Percentiles rank a stretch among this genome's conserved stretches.
Conservation (phyloP, 2,113 vertebrate genomes). For the Procavia capensis region DNA sequence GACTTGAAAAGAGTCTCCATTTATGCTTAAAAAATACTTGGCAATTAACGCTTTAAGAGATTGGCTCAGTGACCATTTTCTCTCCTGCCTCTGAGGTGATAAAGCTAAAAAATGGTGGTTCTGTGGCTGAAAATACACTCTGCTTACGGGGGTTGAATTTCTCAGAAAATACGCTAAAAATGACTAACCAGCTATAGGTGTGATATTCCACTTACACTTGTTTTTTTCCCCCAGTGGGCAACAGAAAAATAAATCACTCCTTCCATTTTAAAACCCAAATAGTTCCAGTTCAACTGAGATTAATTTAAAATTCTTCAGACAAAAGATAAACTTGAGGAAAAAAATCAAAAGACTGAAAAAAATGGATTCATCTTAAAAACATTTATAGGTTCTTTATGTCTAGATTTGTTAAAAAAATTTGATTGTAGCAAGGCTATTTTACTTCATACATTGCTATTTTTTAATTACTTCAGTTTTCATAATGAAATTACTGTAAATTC, state of each 20-base stretch:
- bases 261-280: constrained; percentile 53
- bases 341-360: constrained; percentile 42
- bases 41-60: constrained; percentile 50
- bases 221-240: constrained; percentile 27
- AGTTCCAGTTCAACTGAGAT: constrained; percentile 56
- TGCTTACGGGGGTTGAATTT: neutral
- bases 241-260: constrained; percentile 55
- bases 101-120: neutral
- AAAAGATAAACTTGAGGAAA: constrained; percentile 59
- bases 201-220: constrained; percentile 12
- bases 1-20: neutral
- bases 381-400: neutral
- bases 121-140: neutral
- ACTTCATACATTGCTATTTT: neutral
- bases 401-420: neutral
- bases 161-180: constrained; percentile 33
- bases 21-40: constrained; percentile 49
- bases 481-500: constrained; percentile 50
- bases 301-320: constrained; percentile 37
- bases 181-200: constrained; percentile 30
- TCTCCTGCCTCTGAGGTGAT: neutral
- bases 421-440: constrained; percentile 25
- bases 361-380: neutral
- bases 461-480: constrained; percentile 35
- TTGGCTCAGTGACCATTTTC: neutral